phyloP scores from a whole-genome alignment of 2,888 invertebrate species.

The Agrochola lychnidis region DNA sequence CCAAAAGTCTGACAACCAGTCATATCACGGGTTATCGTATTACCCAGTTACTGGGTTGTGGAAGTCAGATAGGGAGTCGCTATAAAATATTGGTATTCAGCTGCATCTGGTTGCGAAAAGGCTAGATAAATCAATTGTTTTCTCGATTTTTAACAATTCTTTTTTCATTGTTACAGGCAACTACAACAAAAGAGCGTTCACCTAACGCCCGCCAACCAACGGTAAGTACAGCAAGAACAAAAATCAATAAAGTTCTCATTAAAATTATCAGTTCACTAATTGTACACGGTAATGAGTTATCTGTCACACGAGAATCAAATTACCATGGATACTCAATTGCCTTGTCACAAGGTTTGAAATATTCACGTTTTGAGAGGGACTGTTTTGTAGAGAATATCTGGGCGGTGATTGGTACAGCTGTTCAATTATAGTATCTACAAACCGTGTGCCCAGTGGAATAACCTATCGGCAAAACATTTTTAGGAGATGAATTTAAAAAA shows the following conservation, averaged over 20 bases:
- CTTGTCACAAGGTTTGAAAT: not conserved
- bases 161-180: constrained; percentile 73
- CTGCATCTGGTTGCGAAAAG: no score
- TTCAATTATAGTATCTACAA: not conserved
- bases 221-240: constrained; percentile 72
- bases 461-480: no score
- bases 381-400: not conserved
- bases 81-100: no score
- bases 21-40: no score
- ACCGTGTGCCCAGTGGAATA: no score
- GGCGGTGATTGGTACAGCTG: not conserved
- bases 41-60: no score
- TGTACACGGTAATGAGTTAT: constrained; percentile 52
- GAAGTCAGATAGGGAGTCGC: no score
- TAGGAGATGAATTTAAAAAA: no score
- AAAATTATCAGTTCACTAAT: constrained; percentile 50
- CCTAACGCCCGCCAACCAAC: constrained; percentile 70
- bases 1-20: no score
- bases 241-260: constrained; percentile 53
- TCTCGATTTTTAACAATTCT: not conserved
- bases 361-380: not conserved
- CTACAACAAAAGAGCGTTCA: constrained; percentile 67
- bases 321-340: constrained; percentile 25
- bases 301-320: constrained; percentile 35
- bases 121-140: no score